A percentile compares a stretch with the other conserved stretches of the same genome.
These are phyloP conservation scores for Reticulitermes speratus DNA, from an alignment of 1,140 invertebrate genomes.

Conservation along the genomic window DNA sequence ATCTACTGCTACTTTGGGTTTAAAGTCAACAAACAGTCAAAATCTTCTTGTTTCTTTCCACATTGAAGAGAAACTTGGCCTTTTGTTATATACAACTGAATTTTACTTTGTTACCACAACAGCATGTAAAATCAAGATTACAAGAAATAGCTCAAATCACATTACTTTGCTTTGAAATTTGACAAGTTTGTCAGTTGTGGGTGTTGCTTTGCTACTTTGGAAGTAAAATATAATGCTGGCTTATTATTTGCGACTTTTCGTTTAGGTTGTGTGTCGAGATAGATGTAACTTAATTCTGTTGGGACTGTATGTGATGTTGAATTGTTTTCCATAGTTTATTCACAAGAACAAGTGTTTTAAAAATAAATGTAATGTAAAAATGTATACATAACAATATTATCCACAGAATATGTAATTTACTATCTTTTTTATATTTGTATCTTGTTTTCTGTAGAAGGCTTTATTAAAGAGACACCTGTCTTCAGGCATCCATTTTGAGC, in stretches of 20 bases:
- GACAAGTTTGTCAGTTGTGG: neutral
- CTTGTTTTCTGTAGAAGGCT: neutral
- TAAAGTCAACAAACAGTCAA: neutral
- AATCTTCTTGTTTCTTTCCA: neutral
- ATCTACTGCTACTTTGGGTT: neutral
- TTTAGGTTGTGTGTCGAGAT: neutral
- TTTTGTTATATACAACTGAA: neutral
- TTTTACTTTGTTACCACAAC: neutral
- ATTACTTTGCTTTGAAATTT: neutral
- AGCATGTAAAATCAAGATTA: neutral
- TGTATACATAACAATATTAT: neutral
- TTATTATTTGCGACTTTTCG: neutral
- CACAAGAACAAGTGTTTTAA: neutral
- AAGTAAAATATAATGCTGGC: neutral
- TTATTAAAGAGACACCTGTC: neutral
- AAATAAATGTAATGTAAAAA: neutral
- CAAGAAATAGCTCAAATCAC: neutral
- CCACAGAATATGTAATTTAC: neutral
- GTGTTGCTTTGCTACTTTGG: neutral
- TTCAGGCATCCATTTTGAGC: conserved; percentile 12
- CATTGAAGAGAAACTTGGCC: neutral
- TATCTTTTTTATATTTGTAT: neutral
- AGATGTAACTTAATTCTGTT: neutral
- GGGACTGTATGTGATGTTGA: neutral
- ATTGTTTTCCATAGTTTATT: conserved; percentile 15